Base-by-base conservation (phyloP, 2,888 invertebrate species). In the Thalpophila matura region DNA sequence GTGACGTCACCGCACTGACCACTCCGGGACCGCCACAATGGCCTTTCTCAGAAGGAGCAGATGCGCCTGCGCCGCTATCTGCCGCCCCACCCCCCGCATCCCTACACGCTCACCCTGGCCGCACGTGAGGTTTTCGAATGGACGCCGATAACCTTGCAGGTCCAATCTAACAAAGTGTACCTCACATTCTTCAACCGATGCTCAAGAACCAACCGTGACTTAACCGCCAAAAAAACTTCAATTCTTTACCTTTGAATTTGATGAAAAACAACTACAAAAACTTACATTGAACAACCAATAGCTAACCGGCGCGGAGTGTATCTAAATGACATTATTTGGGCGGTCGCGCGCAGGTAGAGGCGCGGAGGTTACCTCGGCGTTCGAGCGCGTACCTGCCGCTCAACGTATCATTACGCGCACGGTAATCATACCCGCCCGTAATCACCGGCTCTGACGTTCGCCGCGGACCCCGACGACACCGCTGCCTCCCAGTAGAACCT, bases 1-100 rank as follows among this genome's bases (percentile, higher is more conserved):
- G 94, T 95, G 94, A 95, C 95, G 94, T 94, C 93, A 94, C 86
- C 91, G 88, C 89, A 91, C 92, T 93, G 93, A 92, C 93, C 93
- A 91, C 92, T 91, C 84, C 86, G 89, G 89, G 90, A 89, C 89
- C 89, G 90, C 89, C 92, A 92, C 91, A 92, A 91, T 91, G 90
- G 92, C 88, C 93, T 92, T 94, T 93, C 94, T 93, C 84, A 91
- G 93, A 94, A 94, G 91, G 91, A 93, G 93, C 94, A 92, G 92
- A 93, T 93, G 93, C 91, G 91, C 89, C 82, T 81, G 89, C 88
- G 91, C 89, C 89, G 88, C 91, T 91, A 89, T 90, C 90, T 87
- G 82, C 87, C 86, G 85, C 84, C 69, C 83, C 87, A 85, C 80
- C 63, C 85, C 85, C 85, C 85, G 84, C 80, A 75, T 81, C 83